Evolutionary conservation across 1,140 invertebrate genomes (phyloP).

Genomic region (Zaprionus africanus): DNA sequence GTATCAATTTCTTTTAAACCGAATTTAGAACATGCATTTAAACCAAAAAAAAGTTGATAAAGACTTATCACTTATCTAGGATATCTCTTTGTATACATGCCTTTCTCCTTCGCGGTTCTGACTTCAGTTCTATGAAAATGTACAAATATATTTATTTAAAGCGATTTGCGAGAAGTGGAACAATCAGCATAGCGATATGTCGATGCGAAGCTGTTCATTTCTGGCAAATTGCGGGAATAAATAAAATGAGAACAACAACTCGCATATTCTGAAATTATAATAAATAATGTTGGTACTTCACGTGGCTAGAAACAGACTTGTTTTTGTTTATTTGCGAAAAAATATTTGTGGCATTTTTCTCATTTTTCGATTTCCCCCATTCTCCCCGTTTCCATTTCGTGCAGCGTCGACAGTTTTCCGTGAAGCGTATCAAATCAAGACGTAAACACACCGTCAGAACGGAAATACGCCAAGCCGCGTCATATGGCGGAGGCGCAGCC

Average conservation of each 20-base stretch:
- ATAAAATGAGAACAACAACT: neutral
- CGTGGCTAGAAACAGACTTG: neutral
- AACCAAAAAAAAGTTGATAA: no score
- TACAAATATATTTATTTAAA: slow-evolving; percentile 30
- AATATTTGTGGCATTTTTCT: slow-evolving; percentile 27
- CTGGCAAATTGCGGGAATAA: slow-evolving; percentile 26
- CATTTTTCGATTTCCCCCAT: neutral
- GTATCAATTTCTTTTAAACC: no score
- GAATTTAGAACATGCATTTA: no score
- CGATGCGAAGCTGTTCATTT: slow-evolving; percentile 31
- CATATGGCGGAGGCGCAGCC: slow-evolving; percentile 26
- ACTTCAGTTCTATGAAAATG: slow-evolving; percentile 16
- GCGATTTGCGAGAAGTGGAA: slow-evolving; percentile 20
- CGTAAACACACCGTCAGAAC: slow-evolving; percentile 42
- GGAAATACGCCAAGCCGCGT: slow-evolving; percentile 8
- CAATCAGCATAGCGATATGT: slow-evolving; percentile 16
- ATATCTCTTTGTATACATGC: neutral
- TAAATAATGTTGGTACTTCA: slow-evolving; percentile 14
- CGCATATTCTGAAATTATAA: slow-evolving; percentile 13
- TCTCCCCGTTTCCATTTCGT: neutral
- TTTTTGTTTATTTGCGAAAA: slow-evolving; percentile 39
- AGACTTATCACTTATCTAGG: neutral
- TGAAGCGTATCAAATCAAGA: slow-evolving; percentile 56
- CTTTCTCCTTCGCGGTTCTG: neutral
- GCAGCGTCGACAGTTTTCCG: slow-evolving; percentile 71